These are phyloP conservation scores for Guaruba guarouba DNA, from an alignment of 2,113 vertebrate species.

Conservation along the genomic window DNA sequence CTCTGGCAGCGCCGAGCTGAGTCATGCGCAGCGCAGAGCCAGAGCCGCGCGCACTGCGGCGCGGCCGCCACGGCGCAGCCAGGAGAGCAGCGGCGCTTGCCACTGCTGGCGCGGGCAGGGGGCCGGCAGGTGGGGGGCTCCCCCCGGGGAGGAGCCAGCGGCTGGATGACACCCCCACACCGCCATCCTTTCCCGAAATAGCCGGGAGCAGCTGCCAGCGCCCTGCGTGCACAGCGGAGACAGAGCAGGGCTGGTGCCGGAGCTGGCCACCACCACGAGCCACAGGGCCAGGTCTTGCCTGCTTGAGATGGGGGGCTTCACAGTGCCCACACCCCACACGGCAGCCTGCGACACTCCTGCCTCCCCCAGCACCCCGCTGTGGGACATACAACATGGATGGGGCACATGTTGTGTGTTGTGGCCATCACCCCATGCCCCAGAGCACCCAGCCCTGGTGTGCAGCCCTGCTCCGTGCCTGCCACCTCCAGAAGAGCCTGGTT, in stretches of 20 bases:
- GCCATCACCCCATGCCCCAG: background rate
- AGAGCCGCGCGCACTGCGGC: slow-evolving; percentile 44
- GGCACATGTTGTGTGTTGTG: background rate
- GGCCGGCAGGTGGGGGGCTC: background rate
- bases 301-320: background rate
- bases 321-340: background rate
- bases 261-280: rapidly evolving
- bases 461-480: background rate
- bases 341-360: background rate
- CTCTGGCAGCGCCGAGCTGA: background rate
- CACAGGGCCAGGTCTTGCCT: background rate
- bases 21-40: slow-evolving; percentile 35
- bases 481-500: background rate
- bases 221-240: background rate
- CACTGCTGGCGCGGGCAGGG: no score
- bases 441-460: background rate
- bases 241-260: background rate
- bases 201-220: background rate
- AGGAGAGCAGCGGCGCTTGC: background rate
- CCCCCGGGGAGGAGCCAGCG: background rate
- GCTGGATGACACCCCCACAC: background rate
- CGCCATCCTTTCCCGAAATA: background rate
- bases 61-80: background rate
- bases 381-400: background rate
- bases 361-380: background rate